phyloP scores from a whole-genome alignment of 2,888 invertebrate species.

The Pocota personata region DNA sequence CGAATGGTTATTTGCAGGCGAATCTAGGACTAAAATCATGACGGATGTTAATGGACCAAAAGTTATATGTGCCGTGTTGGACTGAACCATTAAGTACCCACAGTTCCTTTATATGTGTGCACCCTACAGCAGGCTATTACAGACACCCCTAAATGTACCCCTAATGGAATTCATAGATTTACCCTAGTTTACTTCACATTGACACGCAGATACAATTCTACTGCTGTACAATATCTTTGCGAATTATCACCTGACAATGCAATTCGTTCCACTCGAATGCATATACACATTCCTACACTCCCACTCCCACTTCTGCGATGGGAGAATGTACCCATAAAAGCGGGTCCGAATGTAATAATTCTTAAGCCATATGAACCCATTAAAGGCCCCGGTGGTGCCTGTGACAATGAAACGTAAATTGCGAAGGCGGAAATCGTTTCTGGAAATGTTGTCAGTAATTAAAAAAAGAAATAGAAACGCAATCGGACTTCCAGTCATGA shows the following conservation, averaged over 20 bases:
- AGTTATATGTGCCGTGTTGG: conserved; percentile 32
- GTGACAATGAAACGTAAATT: conserved; percentile 41
- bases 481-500: conserved; percentile 31
- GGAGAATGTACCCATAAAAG: background rate
- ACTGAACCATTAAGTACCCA: conserved; percentile 25
- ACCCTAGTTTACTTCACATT: conserved; percentile 13
- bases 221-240: conserved; percentile 14
- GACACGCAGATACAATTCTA: conserved; percentile 18
- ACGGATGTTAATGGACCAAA: conserved; percentile 58
- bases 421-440: conserved; percentile 51
- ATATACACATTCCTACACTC: background rate
- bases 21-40: conserved; percentile 48
- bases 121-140: conserved; percentile 23
- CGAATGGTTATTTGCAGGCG: conserved; percentile 24
- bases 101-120: conserved; percentile 17
- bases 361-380: conserved; percentile 1
- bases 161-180: conserved; percentile 44
- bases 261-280: conserved; percentile 50
- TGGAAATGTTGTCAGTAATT: conserved; percentile 56
- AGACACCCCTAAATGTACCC: conserved; percentile 11
- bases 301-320: too few relatives aligned
- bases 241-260: conserved; percentile 57
- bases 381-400: background rate
- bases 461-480: conserved; percentile 48
- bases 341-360: conserved; percentile 6